A percentile compares a stretch with the other conserved stretches of the same genome.
phyloP scores from a whole-genome alignment of 2,888 invertebrate species.

The Idaea biselata region DNA sequence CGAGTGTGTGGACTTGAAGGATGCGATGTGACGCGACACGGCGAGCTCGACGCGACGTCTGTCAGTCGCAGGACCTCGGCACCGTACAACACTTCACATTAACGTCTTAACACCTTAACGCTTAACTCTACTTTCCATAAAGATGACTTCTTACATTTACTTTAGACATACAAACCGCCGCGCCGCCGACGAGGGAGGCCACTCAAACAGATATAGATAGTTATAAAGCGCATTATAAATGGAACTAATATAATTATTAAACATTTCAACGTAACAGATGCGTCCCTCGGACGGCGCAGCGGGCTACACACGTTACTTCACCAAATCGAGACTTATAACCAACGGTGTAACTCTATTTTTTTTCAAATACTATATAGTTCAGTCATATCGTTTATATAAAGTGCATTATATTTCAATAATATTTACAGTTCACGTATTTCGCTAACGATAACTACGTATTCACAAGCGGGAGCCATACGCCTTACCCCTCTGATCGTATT shows the following conservation, averaged over 20 bases:
- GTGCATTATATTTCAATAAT: slow-evolving; percentile 60
- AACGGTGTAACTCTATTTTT: slow-evolving; percentile 58
- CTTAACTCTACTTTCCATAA: slow-evolving; percentile 57
- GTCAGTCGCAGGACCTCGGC: slow-evolving; percentile 53
- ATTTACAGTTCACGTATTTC: slow-evolving; percentile 66
- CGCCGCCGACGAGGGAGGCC: slow-evolving; percentile 46
- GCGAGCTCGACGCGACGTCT: slow-evolving; percentile 54
- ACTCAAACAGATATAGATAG: slow-evolving; percentile 55
- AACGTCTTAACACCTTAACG: slow-evolving; percentile 8
- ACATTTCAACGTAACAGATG: slow-evolving; percentile 50
- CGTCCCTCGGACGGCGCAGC: slow-evolving; percentile 48
- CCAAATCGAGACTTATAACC: slow-evolving; percentile 57
- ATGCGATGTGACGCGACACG: slow-evolving; percentile 27
- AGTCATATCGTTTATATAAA: slow-evolving; percentile 71
- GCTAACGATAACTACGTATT: slow-evolving; percentile 63
- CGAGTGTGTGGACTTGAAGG: slow-evolving; percentile 49
- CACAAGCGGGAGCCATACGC: slow-evolving; percentile 49
- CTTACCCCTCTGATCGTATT: slow-evolving; percentile 40
- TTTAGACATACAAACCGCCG: slow-evolving; percentile 59
- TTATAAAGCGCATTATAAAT: slow-evolving; percentile 75
- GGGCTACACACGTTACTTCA: slow-evolving; percentile 44
- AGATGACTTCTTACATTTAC: slow-evolving; percentile 55
- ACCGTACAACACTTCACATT: slow-evolving; percentile 49
- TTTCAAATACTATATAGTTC: slow-evolving; percentile 59
- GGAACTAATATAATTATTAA: slow-evolving; percentile 59